phyloP scores from a whole-genome alignment of 2,888 invertebrate genomes.

The Acronicta leporina region DNA sequence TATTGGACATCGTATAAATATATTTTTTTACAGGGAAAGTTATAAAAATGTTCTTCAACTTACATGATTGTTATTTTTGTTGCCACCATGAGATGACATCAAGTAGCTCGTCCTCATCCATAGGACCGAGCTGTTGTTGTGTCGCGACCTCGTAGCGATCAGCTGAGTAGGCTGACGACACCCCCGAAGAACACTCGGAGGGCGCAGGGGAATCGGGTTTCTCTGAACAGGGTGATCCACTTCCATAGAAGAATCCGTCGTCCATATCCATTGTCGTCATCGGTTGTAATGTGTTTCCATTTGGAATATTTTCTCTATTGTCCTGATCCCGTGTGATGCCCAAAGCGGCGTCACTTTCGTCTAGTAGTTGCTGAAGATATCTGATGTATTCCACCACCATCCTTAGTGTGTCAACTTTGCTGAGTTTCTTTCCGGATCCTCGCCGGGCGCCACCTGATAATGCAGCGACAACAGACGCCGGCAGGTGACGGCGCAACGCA shows the following conservation, averaged over 20 bases:
- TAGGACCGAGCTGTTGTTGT: constrained; percentile 91
- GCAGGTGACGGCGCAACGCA: constrained; percentile 95
- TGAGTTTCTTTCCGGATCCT: constrained; percentile 95
- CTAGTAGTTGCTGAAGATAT: constrained; percentile 94
- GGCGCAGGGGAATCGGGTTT: constrained; percentile 93
- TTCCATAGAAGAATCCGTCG: constrained; percentile 85
- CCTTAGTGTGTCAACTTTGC: constrained; percentile 96
- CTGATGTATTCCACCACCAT: constrained; percentile 97
- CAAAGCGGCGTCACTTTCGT: constrained; percentile 91
- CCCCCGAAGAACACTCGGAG: constrained; percentile 91
- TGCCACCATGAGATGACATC: constrained; percentile 96
- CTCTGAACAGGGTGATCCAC: constrained; percentile 90
- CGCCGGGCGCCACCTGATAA: constrained; percentile 91
- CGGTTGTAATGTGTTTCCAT: constrained; percentile 72
- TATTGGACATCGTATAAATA: neutral
- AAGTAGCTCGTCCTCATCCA: constrained; percentile 96
- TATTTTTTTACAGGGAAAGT: neutral
- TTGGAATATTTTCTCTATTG: constrained; percentile 85
- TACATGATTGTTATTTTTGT: constrained; percentile 88
- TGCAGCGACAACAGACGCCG: constrained; percentile 93
- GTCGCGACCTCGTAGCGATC: constrained; percentile 81
- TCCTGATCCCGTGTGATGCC: constrained; percentile 83
- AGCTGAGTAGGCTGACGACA: constrained; percentile 84
- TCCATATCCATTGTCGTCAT: constrained; percentile 85
- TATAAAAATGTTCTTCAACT: constrained; percentile 56